These are phyloP conservation scores for Drosophila persimilis DNA, from an alignment of 1,140 invertebrate species.

Conservation along the genomic window DNA sequence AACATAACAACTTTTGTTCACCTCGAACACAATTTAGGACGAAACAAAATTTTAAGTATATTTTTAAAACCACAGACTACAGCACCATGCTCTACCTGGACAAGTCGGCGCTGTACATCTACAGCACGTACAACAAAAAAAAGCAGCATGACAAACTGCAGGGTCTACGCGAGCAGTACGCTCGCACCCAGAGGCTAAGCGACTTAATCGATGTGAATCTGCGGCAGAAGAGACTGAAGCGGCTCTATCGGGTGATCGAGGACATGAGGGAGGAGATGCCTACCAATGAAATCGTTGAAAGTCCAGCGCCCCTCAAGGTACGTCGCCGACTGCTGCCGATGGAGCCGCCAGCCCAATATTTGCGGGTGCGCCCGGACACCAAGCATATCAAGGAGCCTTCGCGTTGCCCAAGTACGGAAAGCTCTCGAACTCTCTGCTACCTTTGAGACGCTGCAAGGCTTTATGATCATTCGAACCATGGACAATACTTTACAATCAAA, in stretches of 20 bases:
- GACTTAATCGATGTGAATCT: slow-evolving; percentile 75
- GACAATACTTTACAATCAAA: too few species aligned
- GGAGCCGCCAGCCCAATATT: slow-evolving; percentile 7
- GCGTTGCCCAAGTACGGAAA: slow-evolving; percentile 28
- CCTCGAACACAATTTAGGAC: too few species aligned
- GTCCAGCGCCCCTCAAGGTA: not conserved
- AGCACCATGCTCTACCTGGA: slow-evolving; percentile 67
- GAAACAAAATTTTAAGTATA: too few species aligned
- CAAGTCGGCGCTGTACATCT: slow-evolving; percentile 68
- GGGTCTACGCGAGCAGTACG: slow-evolving; percentile 68
- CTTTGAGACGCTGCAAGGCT: too few species aligned
- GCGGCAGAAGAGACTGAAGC: slow-evolving; percentile 69
- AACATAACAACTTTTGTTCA: too few species aligned
- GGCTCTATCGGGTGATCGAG: slow-evolving; percentile 70
- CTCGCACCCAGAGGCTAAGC: slow-evolving; percentile 69
- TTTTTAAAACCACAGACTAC: too few species aligned
- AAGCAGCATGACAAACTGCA: slow-evolving; percentile 71
- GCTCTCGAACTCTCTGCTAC: too few species aligned
- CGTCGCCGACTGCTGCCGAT: not conserved
- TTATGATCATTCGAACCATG: too few species aligned
- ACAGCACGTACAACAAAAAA: slow-evolving; percentile 59
- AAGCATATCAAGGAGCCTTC: slow-evolving; percentile 68
- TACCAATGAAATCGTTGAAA: too few species aligned
- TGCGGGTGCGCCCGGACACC: slow-evolving; percentile 34
- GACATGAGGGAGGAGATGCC: slow-evolving; percentile 55